A percentile compares a stretch with the other conserved stretches of the same genome.
These are phyloP conservation scores for Homarus americanus DNA, from an alignment of 1,140 invertebrate genomes.

Conservation along the genomic window DNA sequence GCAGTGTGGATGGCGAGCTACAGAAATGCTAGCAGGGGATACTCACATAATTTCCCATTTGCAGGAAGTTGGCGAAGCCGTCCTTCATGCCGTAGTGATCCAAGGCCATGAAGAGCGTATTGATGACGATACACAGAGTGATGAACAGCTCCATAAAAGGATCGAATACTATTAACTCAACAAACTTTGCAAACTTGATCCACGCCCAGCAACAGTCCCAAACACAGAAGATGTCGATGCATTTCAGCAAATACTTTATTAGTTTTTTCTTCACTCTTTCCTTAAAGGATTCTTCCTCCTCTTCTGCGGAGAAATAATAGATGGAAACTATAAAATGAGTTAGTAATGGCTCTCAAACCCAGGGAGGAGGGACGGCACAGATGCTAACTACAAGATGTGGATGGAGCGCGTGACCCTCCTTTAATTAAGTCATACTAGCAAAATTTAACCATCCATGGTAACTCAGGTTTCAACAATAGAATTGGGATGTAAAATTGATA, in stretches of 20 bases:
- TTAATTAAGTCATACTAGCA: too few species aligned
- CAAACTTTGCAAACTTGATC: conserved; percentile 92
- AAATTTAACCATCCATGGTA: too few species aligned
- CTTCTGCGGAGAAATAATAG: conserved; percentile 95
- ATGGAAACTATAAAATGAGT: conserved; percentile 89
- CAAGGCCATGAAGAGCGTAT: conserved; percentile 98
- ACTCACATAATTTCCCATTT: conserved; percentile 92
- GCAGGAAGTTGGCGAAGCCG: conserved; percentile 77
- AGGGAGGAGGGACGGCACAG: conserved; percentile 66
- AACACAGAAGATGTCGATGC: conserved; percentile 95
- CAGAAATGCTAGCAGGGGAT: conserved; percentile 18
- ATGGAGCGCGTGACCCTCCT: background rate
- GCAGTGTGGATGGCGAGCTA: background rate
- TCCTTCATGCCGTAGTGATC: conserved; percentile 94
- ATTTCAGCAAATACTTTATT: conserved; percentile 82
- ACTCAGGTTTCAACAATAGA: too few species aligned
- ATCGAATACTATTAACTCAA: conserved; percentile 96
- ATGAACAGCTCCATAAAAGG: conserved; percentile 99
- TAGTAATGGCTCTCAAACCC: conserved; percentile 83
- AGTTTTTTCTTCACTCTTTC: conserved; percentile 90
- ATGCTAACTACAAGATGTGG: conserved; percentile 40
- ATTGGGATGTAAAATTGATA: too few species aligned
- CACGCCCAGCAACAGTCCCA: conserved; percentile 97
- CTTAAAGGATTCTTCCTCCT: conserved; percentile 90
- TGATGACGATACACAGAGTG: conserved; percentile 97